phyloP scores from a whole-genome alignment of 1,140 invertebrate species.

The Orius insidiosus region DNA sequence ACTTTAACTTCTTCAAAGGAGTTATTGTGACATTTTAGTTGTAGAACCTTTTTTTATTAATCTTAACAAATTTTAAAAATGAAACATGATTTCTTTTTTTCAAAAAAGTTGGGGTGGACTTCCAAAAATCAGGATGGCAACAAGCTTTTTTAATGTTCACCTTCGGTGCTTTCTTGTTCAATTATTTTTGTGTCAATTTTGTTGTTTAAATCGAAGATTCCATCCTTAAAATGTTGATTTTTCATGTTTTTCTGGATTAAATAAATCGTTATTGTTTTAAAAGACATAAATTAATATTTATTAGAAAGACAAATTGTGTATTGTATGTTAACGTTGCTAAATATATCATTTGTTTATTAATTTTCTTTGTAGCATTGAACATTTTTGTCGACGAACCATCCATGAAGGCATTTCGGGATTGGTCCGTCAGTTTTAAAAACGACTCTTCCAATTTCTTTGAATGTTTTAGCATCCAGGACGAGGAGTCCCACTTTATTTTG shows the following conservation, averaged over 20 bases:
- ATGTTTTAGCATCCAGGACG: constrained; percentile 47
- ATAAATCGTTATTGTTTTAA: background rate
- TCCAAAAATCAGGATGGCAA: no score
- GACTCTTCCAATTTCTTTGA: constrained; percentile 45
- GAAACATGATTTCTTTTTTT: background rate
- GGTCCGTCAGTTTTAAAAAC: constrained; percentile 48
- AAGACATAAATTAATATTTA: background rate
- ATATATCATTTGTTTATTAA: background rate
- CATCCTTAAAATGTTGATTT: background rate
- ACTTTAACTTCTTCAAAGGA: no score
- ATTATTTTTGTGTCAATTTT: background rate
- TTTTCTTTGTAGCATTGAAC: background rate
- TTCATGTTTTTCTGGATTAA: background rate
- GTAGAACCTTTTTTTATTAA: background rate
- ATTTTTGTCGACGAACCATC: constrained; percentile 45
- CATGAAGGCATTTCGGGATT: constrained; percentile 62
- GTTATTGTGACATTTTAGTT: no score
- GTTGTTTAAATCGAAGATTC: background rate
- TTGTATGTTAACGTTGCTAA: no score
- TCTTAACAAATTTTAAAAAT: background rate
- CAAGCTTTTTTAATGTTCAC: background rate
- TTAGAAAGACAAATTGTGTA: background rate
- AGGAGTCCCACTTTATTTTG: constrained; percentile 44
- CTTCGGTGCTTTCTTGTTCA: background rate
- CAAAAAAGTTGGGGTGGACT: background rate